A percentile compares a stretch with the other conserved stretches of the same genome.
Evolutionary conservation across 2,888 invertebrate genomes (phyloP).

Genomic region (Neoitamus cyanurus): DNA sequence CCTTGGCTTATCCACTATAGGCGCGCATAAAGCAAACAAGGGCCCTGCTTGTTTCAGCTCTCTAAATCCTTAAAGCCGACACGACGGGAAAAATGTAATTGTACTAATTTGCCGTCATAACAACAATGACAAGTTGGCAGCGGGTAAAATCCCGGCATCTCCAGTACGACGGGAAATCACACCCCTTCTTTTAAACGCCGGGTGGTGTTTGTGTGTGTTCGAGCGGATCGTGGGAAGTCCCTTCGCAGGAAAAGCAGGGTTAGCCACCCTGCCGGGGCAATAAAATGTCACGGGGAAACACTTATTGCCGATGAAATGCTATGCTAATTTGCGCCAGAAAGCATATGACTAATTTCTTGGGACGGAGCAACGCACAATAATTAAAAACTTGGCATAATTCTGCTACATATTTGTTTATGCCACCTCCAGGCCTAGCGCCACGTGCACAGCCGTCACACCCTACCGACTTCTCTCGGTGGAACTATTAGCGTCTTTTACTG

Average conservation of each 20-base stretch:
- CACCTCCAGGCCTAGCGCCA: neutral
- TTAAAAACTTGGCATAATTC: slow-evolving; percentile 24
- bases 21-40: slow-evolving; percentile 17
- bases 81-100: slow-evolving; percentile 25
- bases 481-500: neutral
- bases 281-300: slow-evolving; percentile 23
- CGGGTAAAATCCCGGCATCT: neutral
- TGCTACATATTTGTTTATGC: neutral
- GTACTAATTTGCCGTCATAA: slow-evolving; percentile 40
- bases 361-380: neutral
- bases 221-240: neutral
- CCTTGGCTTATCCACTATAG: neutral
- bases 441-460: neutral
- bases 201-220: neutral
- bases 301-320: slow-evolving; percentile 23
- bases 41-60: neutral
- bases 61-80: slow-evolving; percentile 14
- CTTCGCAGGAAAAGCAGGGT: neutral
- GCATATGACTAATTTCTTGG: slow-evolving; percentile 12
- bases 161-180: neutral
- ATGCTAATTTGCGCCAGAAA: slow-evolving; percentile 24
- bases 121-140: slow-evolving; percentile 21
- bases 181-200: neutral
- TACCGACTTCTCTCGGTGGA: neutral
- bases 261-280: neutral